Percentiles rank a stretch among this genome's conserved stretches.
These are phyloP conservation scores for Daubentonia madagascariensis DNA, from an alignment of 2,113 vertebrate genomes.

Conservation along the genomic window DNA sequence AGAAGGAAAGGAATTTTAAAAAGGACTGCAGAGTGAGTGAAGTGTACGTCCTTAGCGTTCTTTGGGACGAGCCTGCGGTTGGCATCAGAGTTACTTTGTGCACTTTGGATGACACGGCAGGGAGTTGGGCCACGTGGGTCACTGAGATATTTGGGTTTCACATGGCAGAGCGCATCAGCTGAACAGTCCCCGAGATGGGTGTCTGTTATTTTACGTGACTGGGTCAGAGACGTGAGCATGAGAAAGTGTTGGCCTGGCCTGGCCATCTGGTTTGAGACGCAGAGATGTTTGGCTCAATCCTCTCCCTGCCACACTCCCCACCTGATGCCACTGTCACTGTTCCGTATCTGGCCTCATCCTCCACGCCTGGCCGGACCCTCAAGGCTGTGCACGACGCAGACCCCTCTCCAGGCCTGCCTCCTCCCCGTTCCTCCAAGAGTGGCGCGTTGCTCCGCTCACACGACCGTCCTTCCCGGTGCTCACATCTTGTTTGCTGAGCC, in stretches of 20 bases:
- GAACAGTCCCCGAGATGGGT: rapidly evolving
- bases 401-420: too few relatives aligned
- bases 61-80: not conserved
- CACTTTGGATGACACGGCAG: rapidly evolving
- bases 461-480: rapidly evolving
- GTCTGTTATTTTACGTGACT: not conserved
- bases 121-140: not conserved
- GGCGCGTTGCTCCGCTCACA: rapidly evolving
- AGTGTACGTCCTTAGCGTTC: not conserved
- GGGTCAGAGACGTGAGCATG: not conserved
- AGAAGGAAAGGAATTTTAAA: not conserved
- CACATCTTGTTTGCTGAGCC: rapidly evolving
- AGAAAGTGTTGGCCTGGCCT: not conserved
- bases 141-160: not conserved
- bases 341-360: not conserved
- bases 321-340: rapidly evolving
- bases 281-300: not conserved
- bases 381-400: rapidly evolving
- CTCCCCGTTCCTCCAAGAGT: not conserved
- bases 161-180: not conserved
- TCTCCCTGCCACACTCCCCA: not conserved
- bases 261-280: not conserved
- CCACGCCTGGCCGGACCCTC: not conserved
- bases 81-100: not conserved
- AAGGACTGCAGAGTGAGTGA: rapidly evolving